Percentiles rank a stretch among this genome's conserved stretches.
These are phyloP conservation scores for Spea multiplicata DNA, from an alignment of 2,113 vertebrate genomes.

Conservation along the genomic window DNA sequence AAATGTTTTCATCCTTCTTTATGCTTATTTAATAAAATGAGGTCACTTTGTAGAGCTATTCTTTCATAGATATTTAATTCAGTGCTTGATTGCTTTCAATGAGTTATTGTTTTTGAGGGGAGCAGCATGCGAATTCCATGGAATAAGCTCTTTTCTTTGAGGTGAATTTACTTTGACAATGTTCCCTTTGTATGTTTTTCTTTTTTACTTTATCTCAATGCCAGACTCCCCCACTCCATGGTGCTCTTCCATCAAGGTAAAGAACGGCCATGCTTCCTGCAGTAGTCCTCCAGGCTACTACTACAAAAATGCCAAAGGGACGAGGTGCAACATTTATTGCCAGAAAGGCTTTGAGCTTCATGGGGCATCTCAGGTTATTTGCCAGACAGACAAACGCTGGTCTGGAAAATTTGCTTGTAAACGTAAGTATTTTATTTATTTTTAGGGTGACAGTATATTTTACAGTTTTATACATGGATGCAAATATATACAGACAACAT, in stretches of 20 bases:
- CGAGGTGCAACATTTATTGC: conserved; percentile 89
- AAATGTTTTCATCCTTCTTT: too few species aligned
- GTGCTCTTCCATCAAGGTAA: conserved; percentile 94
- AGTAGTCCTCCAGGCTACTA: conserved; percentile 80
- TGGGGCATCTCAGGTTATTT: conserved; percentile 81
- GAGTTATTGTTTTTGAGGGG: too few species aligned
- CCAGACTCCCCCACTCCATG: conserved; percentile 76
- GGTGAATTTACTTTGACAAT: background rate
- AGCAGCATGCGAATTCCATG: too few species aligned
- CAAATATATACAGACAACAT: too few species aligned
- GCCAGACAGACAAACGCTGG: conserved; percentile 90
- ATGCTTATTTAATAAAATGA: too few species aligned
- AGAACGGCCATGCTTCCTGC: conserved; percentile 87
- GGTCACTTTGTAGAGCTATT: too few species aligned
- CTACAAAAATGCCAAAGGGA: conserved; percentile 84
- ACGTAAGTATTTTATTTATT: conserved; percentile 70
- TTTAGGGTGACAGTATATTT: background rate
- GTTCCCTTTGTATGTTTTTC: conserved; percentile 51
- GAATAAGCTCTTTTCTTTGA: too few species aligned
- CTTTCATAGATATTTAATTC: too few species aligned
- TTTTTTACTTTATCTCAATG: conserved; percentile 23
- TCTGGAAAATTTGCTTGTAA: conserved; percentile 89
- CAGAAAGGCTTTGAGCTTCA: conserved; percentile 85
- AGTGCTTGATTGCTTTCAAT: too few species aligned
- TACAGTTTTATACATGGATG: background rate